phyloP scores from a whole-genome alignment of 2,888 invertebrate genomes.

The Drosophila bunnanda region DNA sequence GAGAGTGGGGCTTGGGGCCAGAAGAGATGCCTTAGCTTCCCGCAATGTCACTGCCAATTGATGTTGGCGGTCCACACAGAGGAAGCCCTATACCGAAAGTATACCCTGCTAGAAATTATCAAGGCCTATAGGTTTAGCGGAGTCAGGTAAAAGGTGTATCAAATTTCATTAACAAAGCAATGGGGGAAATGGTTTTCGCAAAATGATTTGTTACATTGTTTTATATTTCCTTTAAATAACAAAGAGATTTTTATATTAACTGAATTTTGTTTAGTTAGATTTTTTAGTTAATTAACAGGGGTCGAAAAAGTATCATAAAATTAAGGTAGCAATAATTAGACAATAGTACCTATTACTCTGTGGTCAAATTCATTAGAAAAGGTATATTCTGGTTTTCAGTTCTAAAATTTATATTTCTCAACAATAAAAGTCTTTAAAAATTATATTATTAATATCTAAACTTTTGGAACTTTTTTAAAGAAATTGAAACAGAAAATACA shows the following conservation, averaged over 20 bases:
- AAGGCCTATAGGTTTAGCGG: constrained; percentile 4
- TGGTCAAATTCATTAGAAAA: no score
- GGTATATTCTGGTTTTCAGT: no score
- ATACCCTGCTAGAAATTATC: constrained; percentile 16
- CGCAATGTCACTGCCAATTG: constrained; percentile 73
- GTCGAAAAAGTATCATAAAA: no score
- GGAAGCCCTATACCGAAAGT: constrained; percentile 42
- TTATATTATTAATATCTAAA: background rate
- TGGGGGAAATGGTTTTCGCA: background rate
- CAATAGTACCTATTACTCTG: no score
- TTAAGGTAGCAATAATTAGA: no score
- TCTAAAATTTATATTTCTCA: no score
- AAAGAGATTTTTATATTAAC: no score
- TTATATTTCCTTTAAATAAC: background rate
- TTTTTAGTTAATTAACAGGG: no score
- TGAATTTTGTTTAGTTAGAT: no score
- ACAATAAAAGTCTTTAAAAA: background rate
- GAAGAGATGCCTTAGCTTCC: constrained; percentile 48
- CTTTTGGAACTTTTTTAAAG: no score
- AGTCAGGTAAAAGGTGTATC: background rate
- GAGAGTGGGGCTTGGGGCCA: constrained; percentile 26
- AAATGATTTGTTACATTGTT: background rate
- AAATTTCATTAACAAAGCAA: background rate
- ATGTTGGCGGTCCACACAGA: constrained; percentile 41
- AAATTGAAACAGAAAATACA: background rate